Base-by-base conservation (phyloP, 2,797 vertebrate genomes). In the Euphonia xanthogaster region DNA sequence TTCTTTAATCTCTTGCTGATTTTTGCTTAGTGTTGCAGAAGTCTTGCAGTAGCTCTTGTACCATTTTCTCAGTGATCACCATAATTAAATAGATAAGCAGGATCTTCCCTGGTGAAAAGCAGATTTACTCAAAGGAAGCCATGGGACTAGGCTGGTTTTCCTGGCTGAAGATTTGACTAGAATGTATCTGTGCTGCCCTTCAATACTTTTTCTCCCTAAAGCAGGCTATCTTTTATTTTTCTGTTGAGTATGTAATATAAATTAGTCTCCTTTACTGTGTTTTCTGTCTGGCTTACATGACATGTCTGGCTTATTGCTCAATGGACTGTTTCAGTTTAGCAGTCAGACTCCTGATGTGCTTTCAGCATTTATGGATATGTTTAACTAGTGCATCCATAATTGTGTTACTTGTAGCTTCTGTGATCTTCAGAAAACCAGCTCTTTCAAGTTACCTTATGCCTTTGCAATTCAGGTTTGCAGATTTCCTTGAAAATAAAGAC, bases 381-480 rank as follows among this genome's bases (percentile, higher is more conserved):
- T 91, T 61, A 86, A 84, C 13, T 79, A 45, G 55, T 77, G 62
- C 84, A 90, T 95, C 58, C 60, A 14, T 82, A 57, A 42, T 24
- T 82, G 7, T 74, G 14, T 96, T 81, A 67, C 16, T 67, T 57
- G 39, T 70, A 78, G 39, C 83, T 87, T 61, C 66, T 54, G 55
- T 91, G 58, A 70, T 87, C 68, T n/a, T 74, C 80, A 35, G 27
- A 75, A 45, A 14, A 1, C 7, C 17, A 65, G n/a, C n/a, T 94
- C 53, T 86, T 94, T 93, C 33, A 93, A 95, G 88, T 88, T 67
- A 61, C 31, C 66, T 78, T 92, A 55, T 60, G 53, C 37, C 93
- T 90, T 96, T 96, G 79, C 47, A 57, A 72, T 96, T 92, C n/a
- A 86, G 37, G 35, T 90, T 92, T 92, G n/a, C 72, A 90, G n/a